Evolutionary conservation across 2,113 vertebrate genomes (phyloP), one percentile per base, ranked within the genome.

Genomic region (Pseudolaguvia tuberculata): DNA sequence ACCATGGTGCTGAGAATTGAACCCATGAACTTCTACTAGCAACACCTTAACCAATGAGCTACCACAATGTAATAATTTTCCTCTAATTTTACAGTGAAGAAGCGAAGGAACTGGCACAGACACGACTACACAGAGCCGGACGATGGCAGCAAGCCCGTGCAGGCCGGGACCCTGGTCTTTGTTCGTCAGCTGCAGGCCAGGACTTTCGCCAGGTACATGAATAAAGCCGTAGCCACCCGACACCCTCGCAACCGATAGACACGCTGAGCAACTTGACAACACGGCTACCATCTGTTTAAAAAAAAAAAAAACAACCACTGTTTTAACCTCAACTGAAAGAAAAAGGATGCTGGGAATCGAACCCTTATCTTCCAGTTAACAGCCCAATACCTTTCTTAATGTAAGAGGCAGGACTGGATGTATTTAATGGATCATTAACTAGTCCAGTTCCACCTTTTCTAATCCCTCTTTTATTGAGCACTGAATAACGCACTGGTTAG

Each of bases 91-190:
- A 10, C 75, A 99, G 97, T 98, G 95, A 99, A 98, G 86, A 94
- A 90, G 87, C 91, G 96, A 73, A 94, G 92, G 81, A 99, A 99
- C 88, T 96, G 94, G 94, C 96, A 99, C 85, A 90, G 97, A 61
- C 96, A 99, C 17, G 97, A 99, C 86, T 98, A 98, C 90, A 97
- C 97, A 0, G 97, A 99, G 81, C 73, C 87, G 10, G 91, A 95
- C 25, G 94, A 97, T 23, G 94, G 93, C 72, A 91, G 89, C 45
- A 95, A 92, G 80, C 95, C 94, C 0, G 94, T 99, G 77, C 97
- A 99, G 80, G 96, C 97, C 8, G 97, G 97, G 53, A 99, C 97
- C 3, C 84, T 92, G 18, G 90, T 93, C 77, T 99, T 99, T 3
- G 87, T 99, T 71, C 93, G 89, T 80, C 85, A 96, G 76, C 91